These are phyloP conservation scores for Anser cygnoides DNA, from an alignment of 2,113 vertebrate genomes.

Conservation along the genomic window DNA sequence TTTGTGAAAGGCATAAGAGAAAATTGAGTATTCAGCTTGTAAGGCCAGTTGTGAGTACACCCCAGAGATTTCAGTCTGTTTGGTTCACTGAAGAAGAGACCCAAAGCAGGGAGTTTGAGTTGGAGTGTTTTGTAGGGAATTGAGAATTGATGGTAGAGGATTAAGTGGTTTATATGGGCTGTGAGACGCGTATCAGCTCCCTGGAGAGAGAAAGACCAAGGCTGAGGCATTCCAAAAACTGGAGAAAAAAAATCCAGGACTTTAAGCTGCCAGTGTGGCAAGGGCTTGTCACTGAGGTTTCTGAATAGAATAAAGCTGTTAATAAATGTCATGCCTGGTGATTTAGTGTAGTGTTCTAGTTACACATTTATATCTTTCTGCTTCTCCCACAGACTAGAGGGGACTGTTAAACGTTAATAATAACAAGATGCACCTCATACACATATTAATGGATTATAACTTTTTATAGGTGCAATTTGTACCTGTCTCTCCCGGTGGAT, in stretches of 20 bases:
- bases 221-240: neutral
- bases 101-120: neutral
- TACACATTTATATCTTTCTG: neutral
- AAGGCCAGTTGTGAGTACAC: neutral
- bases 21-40: neutral
- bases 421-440: neutral
- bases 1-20: neutral
- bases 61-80: neutral
- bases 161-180: neutral
- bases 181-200: rapidly evolving
- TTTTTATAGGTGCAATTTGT: constrained; percentile 51
- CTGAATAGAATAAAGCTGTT: neutral
- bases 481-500: neutral
- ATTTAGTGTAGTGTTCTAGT: neutral
- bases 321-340: neutral
- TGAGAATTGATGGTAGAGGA: neutral
- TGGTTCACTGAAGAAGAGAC: neutral
- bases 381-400: neutral
- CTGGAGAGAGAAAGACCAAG: neutral
- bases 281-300: neutral
- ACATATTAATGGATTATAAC: neutral
- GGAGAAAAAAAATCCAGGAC: neutral
- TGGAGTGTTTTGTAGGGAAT: neutral
- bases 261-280: neutral
- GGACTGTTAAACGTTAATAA: neutral